A percentile compares a stretch with the other conserved stretches of the same genome.
phyloP scores from a whole-genome alignment of 2,113 vertebrate genomes.

The Rostratula benghalensis region DNA sequence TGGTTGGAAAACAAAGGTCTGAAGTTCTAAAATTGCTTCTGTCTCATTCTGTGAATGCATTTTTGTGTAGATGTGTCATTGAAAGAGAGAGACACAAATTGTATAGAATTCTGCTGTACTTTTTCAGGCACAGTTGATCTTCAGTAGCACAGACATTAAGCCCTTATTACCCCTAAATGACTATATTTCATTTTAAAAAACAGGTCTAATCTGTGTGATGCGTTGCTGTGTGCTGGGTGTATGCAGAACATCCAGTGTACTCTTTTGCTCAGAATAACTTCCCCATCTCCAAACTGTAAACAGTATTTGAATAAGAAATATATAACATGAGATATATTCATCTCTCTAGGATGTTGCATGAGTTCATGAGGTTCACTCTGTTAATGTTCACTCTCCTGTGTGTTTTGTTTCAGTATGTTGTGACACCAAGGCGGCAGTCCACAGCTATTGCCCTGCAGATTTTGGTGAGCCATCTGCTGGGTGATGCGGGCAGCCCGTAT shows the following conservation, averaged over 20 bases:
- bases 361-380: neutral
- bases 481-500: conserved; percentile 85
- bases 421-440: conserved; percentile 78
- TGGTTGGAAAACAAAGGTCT: neutral
- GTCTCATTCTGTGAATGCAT: neutral
- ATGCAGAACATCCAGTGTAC: neutral
- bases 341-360: neutral
- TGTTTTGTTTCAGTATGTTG: conserved; percentile 79
- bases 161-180: neutral
- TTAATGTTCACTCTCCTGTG: neutral
- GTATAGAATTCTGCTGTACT: neutral
- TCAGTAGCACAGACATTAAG: neutral
- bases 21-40: neutral
- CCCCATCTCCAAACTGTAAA: neutral
- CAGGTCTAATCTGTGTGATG: neutral
- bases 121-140: neutral
- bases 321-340: rapidly evolving
- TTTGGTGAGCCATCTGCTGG: conserved; percentile 80
- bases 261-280: neutral
- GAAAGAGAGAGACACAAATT: neutral
- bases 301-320: neutral
- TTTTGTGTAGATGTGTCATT: neutral
- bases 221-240: neutral
- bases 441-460: conserved; percentile 87
- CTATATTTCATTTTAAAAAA: neutral